Conservation (phyloP, 2,113 vertebrate species). For the Xiphophorus hellerii region DNA sequence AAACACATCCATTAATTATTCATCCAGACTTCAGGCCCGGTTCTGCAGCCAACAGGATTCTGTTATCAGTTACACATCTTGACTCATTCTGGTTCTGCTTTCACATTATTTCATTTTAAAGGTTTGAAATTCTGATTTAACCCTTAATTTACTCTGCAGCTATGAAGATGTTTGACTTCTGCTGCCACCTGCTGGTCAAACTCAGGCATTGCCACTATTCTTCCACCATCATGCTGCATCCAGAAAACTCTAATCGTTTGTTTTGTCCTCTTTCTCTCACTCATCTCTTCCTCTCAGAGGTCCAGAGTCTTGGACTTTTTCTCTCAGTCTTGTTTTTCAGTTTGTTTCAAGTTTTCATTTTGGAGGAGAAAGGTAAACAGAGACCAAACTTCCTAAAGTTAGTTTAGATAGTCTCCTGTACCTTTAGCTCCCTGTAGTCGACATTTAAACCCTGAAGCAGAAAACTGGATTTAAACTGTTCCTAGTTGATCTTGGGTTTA, state of each 20-base stretch:
- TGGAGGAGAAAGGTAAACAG: conserved; percentile 84
- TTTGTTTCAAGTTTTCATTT: conserved; percentile 84
- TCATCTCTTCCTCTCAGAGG: conserved; percentile 54
- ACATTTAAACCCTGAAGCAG: neutral
- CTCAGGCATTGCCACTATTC: neutral
- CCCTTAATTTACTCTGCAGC: neutral
- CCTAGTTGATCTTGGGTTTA: neutral
- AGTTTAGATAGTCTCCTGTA: neutral
- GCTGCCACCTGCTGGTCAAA: conserved; percentile 30
- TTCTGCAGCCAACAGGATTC: neutral
- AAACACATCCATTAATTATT: neutral
- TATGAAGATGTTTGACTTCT: conserved; percentile 5
- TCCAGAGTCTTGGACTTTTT: conserved; percentile 82
- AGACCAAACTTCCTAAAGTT: conserved; percentile 7
- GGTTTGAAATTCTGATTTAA: neutral
- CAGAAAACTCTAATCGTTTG: neutral
- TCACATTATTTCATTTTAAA: neutral
- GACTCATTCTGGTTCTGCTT: neutral
- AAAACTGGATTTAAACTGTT: neutral
- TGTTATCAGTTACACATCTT: neutral
- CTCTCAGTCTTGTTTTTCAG: conserved; percentile 83
- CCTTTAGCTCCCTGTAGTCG: neutral
- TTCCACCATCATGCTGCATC: neutral
- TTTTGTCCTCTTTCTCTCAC: neutral
- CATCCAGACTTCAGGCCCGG: neutral